Base-by-base conservation (phyloP, 1,140 invertebrate genomes). In the Heliothis subflexa region DNA sequence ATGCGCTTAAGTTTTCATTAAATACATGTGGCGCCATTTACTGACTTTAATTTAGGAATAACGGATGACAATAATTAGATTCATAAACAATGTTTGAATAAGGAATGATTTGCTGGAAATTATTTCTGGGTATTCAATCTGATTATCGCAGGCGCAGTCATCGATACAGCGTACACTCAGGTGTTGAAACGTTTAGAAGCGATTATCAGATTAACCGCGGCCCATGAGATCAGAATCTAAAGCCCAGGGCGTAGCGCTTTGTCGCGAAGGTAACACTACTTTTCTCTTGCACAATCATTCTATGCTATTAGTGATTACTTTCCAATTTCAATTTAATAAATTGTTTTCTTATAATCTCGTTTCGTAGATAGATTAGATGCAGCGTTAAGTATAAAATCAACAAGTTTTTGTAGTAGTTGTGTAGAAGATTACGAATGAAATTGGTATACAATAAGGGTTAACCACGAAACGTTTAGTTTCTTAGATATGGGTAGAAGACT, bases 141-240 rank as follows among this genome's bases (percentile, higher is more conserved):
- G 68, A 71, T 81, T 77, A 80, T 61, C 78, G 25, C 74, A 54
- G 61, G 11, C 62, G 25, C 40, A 61, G n/a, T 75, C 71, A 78
- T 81, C 47, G 68, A 70, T 28, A 74, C 61, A 28, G 52, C 52
- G 70, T 18, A 50, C 72, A 21, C 45, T 70, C 28, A 59, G 28
- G 70, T 64, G 78, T 79, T 78, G 74, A 81, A 81, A 77, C 68
- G 57, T 62, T 77, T 83, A 81, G 82, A 85, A 83, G 80, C 72
- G 78, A 86, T 83, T 83, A 82, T 85, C 78, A 84, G 81, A 82
- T 82, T 78, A 78, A 83, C 82, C 79, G 82, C 62, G 64, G 59
- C 71, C 62, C 79, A 73, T 68, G 75, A 83, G 86, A 88, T 86
- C 62, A 61, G 57, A 83, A 88, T 88, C 85, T 83, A 76, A 59